Percentiles rank a stretch among this genome's conserved stretches.
phyloP scores from a whole-genome alignment of 2,888 invertebrate species.

The Melanostoma scalare region DNA sequence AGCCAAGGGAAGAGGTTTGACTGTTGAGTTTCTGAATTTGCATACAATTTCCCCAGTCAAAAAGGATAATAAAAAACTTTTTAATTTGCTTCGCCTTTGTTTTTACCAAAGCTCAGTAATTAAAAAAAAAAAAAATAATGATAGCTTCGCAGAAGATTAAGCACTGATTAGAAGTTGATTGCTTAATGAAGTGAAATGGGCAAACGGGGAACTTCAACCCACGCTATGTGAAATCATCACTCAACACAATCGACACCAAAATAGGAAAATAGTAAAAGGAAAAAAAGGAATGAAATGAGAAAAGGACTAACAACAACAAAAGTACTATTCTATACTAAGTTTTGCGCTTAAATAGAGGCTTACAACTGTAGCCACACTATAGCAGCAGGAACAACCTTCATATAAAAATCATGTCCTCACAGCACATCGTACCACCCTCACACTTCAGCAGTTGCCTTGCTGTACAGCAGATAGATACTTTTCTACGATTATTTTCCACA shows the following conservation, averaged over 20 bases:
- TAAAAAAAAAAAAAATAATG: conserved; percentile 51
- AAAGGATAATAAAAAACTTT: no score
- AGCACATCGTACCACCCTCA: neutral
- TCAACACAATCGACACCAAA: neutral
- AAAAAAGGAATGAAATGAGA: no score
- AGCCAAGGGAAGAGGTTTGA: no score
- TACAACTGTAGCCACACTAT: conserved; percentile 3
- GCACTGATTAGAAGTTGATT: conserved; percentile 44
- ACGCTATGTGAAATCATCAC: neutral
- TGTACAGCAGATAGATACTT: conserved; percentile 5
- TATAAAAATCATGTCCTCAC: conserved; percentile 11
- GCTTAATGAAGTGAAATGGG: conserved; percentile 48
- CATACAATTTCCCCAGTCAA: no score
- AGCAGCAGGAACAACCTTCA: conserved; percentile 21
- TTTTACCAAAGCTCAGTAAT: conserved; percentile 11
- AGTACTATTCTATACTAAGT: conserved; percentile 1
- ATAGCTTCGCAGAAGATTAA: conserved; percentile 46
- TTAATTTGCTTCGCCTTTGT: no score
- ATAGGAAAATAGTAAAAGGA: neutral
- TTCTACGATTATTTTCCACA: conserved; percentile 23
- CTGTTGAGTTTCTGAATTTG: no score
- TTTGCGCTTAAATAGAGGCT: conserved; percentile 3
- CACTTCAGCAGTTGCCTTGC: conserved; percentile 3
- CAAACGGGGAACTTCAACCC: neutral
- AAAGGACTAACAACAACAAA: neutral